Conservation (phyloP, 1,140 invertebrate species). For the Drosophila pachea region DNA sequence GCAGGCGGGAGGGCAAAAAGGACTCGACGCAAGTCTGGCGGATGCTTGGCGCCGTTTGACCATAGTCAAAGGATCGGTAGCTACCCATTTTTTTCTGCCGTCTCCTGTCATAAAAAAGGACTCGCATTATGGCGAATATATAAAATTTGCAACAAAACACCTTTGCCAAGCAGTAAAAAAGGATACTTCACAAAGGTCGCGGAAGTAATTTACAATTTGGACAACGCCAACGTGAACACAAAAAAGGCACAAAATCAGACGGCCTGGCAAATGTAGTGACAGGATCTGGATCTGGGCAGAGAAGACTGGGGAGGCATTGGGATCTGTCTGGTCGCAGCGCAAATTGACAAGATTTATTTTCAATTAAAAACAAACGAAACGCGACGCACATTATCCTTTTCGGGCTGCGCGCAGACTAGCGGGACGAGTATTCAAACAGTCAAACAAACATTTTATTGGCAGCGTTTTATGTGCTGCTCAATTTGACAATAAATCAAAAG, state of each 20-base stretch:
- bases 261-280: slow-evolving; percentile 44
- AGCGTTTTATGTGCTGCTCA: slow-evolving; percentile 65
- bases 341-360: slow-evolving; percentile 77
- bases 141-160: slow-evolving; percentile 49
- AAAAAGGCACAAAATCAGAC: slow-evolving; percentile 42
- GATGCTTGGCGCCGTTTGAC: slow-evolving; percentile 65
- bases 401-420: slow-evolving; percentile 10
- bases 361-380: slow-evolving; percentile 68
- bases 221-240: slow-evolving; percentile 17
- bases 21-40: slow-evolving; percentile 52
- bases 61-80: slow-evolving; percentile 28
- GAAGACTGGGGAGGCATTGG: slow-evolving; percentile 8
- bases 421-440: not conserved
- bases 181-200: slow-evolving; percentile 64
- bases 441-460: slow-evolving; percentile 67
- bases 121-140: slow-evolving; percentile 30
- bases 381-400: slow-evolving; percentile 59
- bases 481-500: slow-evolving; percentile 71
- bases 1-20: slow-evolving; percentile 48
- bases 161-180: slow-evolving; percentile 49
- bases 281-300: slow-evolving; percentile 5
- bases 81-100: slow-evolving; percentile 38
- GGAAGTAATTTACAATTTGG: slow-evolving; percentile 76
- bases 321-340: slow-evolving; percentile 63
- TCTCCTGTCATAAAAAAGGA: slow-evolving; percentile 58